These are phyloP conservation scores for Atractosteus spatula DNA, from an alignment of 2,113 vertebrate species.

Conservation along the genomic window DNA sequence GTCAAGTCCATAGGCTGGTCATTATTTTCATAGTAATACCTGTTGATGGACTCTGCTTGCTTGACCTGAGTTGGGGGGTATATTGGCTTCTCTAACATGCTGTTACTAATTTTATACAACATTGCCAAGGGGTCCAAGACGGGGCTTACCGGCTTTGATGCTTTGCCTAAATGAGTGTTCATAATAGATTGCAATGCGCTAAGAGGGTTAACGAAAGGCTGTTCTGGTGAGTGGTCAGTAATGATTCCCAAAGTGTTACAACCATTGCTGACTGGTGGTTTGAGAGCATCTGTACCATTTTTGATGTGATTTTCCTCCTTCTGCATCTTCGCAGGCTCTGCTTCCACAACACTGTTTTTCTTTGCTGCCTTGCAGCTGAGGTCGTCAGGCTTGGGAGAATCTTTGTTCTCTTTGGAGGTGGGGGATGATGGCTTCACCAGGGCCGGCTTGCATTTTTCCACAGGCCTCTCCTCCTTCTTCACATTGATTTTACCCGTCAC, in stretches of 20 bases:
- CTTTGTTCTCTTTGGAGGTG: constrained; percentile 77
- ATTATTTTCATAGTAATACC: constrained; percentile 81
- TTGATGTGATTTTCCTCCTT: constrained; percentile 80
- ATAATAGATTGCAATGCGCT: constrained; percentile 97
- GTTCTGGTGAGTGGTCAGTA: constrained; percentile 91
- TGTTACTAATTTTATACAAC: constrained; percentile 95
- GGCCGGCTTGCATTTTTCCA: constrained; percentile 69
- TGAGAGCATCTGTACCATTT: constrained; percentile 78
- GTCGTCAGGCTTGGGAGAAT: constrained; percentile 71
- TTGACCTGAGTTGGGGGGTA: constrained; percentile 78
- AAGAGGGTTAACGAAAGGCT: constrained; percentile 89
- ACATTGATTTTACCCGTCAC: constrained; percentile 84
- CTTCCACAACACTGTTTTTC: constrained; percentile 69
- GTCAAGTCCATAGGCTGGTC: constrained; percentile 98
- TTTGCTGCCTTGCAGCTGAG: constrained; percentile 54
- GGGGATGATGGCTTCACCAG: constrained; percentile 71
- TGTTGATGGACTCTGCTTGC: constrained; percentile 74
- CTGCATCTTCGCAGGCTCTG: constrained; percentile 76
- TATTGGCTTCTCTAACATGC: constrained; percentile 92
- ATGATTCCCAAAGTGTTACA: constrained; percentile 88
- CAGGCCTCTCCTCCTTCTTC: constrained; percentile 80
- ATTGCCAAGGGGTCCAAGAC: constrained; percentile 89
- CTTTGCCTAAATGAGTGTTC: constrained; percentile 96
- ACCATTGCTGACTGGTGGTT: constrained; percentile 82
- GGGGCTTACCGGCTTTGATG: constrained; percentile 84